Base-by-base conservation (phyloP, 2,888 invertebrate genomes). In the Drosophila prolongata region DNA sequence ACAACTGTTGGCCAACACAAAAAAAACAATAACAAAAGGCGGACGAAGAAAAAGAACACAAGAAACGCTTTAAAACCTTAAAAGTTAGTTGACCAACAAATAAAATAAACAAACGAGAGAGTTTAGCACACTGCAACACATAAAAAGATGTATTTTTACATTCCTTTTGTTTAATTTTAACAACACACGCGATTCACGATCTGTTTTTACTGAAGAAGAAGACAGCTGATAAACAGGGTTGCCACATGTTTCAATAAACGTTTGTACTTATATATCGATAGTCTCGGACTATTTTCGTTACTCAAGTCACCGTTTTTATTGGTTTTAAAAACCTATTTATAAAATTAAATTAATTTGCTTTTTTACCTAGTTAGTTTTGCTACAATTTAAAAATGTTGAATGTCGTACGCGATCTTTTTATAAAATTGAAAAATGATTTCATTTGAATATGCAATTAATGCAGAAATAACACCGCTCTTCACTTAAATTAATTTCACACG, bases 401-500 rank as follows among this genome's bases (percentile, higher is more conserved):
- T 24, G n/a, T 24, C 24, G 24, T 19, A 19, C 19, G 3, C 19
- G 19, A 19, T 19, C 19, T 24, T 24, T 24, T 24, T 24, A 24
- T 24, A 24, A 24, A 3, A 24, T 24, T 4, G 24, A 24, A 4
- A 24, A 24, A 24, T 24, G 24, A 24, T 24, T 24, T 24, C 24
- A 24, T 4, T 24, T 24, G 24, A 24, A 38, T 16, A 16, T 35
- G 40, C 40, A 40, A 40, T 24, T 24, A 24, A 24, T 24, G 24
- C 24, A 24, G 24, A 19, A 19, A 34, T 1, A 19, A 52, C 30
- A 52, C 30, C 3, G 24, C 24, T 37, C 46, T 58, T 40, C 19
- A 34, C n/a, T 16, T 3, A 50, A 16, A 40, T 57, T 14, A 57
- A 47, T n/a, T 40, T 40, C 13, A 35, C 14, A 13, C 44, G 13